A percentile compares a stretch with the other conserved stretches of the same genome.
Evolutionary conservation across 2,797 vertebrate genomes (phyloP).

Genomic region (Bovichtus variegatus): DNA sequence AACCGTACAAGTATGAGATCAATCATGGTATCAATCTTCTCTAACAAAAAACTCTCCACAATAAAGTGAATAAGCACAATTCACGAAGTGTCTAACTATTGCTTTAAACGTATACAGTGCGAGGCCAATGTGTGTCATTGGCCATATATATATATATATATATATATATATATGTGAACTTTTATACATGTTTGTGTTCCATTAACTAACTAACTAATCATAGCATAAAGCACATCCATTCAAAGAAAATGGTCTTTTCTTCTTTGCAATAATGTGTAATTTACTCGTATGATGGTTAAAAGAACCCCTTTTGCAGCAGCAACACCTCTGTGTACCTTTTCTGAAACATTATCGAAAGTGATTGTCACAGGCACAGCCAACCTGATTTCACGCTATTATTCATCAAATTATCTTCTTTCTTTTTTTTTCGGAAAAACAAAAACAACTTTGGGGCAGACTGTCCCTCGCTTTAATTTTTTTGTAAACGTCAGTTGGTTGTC

Average conservation of each 20-base stretch:
- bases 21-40: neutral
- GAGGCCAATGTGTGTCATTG: neutral
- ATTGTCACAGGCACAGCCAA: constrained; percentile 16
- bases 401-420: neutral
- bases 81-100: no score
- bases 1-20: neutral
- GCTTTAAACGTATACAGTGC: neutral
- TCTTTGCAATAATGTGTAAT: neutral
- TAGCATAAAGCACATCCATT: neutral
- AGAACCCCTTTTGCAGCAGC: constrained; percentile 33
- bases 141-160: no score
- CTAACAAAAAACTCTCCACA: no score
- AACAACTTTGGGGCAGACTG: constrained; percentile 14
- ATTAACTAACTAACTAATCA: neutral
- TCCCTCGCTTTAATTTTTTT: constrained; percentile 41
- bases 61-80: no score
- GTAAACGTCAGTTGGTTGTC: constrained; percentile 28
- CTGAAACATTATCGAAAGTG: neutral
- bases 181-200: neutral
- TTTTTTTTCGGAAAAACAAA: constrained; percentile 42
- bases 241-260: neutral
- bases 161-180: neutral
- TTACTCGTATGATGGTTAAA: neutral
- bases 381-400: constrained; percentile 6
- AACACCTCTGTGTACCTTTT: neutral